phyloP scores from a whole-genome alignment of 2,888 invertebrate genomes.

The Brenthis hecate region DNA sequence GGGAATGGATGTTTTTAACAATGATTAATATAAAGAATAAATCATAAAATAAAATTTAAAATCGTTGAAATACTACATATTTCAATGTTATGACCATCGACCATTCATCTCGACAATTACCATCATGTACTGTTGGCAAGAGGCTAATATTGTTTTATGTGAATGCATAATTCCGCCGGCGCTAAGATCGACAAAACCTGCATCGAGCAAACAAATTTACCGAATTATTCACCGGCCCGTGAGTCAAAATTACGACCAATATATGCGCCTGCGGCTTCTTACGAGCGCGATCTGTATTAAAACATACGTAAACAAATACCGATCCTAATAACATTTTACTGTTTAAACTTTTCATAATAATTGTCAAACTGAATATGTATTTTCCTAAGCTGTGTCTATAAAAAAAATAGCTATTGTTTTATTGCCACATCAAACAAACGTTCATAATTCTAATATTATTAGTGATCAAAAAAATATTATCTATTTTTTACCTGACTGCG shows the following conservation, averaged over 20 bases:
- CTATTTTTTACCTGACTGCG: too few species aligned
- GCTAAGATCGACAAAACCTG: constrained; percentile 70
- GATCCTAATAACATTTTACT: not conserved
- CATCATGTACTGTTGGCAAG: constrained; percentile 25
- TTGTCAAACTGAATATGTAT: not conserved
- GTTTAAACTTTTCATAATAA: not conserved
- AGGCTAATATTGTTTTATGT: constrained; percentile 67
- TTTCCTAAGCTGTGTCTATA: too few species aligned
- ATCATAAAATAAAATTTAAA: constrained; percentile 4
- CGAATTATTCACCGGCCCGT: constrained; percentile 69
- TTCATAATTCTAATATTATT: too few species aligned
- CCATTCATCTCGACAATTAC: constrained; percentile 39
- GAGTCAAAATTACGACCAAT: constrained; percentile 64
- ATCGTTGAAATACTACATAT: constrained; percentile 5
- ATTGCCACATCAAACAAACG: too few species aligned
- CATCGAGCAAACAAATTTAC: constrained; percentile 78
- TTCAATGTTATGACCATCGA: constrained; percentile 13
- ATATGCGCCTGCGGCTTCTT: constrained; percentile 56
- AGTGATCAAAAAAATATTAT: too few species aligned
- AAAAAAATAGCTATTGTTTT: too few species aligned
- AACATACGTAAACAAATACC: constrained; percentile 31
- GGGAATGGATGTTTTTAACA: not conserved
- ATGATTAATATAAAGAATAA: not conserved
- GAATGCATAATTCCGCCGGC: constrained; percentile 61
- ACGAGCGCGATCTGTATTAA: constrained; percentile 38